Base-by-base conservation (phyloP, 53 echinoderm and acorn worm genomes). In the Mesocentrotus franciscanus region DNA sequence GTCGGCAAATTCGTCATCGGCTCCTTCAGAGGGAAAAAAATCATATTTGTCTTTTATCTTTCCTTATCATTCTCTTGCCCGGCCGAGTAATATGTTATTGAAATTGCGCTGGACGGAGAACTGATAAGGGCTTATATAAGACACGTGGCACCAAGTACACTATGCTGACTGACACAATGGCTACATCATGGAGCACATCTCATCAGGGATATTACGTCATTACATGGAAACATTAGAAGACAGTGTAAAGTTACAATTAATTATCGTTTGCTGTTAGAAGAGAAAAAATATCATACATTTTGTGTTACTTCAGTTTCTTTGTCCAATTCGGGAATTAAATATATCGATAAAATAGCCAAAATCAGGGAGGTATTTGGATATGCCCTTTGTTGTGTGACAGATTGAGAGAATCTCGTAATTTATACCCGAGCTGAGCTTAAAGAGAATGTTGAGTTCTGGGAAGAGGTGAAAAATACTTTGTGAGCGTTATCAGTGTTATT, bases 1-100 rank as follows among this genome's bases (percentile, higher is more conserved):
- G 26, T 58, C 58, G 87, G 58, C 14, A 13, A 87, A 87, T 13
- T 57, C 29, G n/a, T n/a, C 59, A 87, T 56, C n/a, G 59, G 87
- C 87, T 87, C 58, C 59, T 57, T 58, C 87, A 87, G 56, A 58
- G 27, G 58, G 55, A 58, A 58, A 58, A 58, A 57, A 87, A 42
- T 22, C 8, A 87, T 27, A 12, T 27, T 93, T 93, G 94, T 93
- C 94, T 93, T 93, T 93, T 93, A 93, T 93, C 94, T 76, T 93
- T 93, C 94, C 94, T 93, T 93, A 93, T 93, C 94, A 93, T 93
- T 93, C 94, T 93, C 94, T n/a, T 93, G 94, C 94, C 94, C 94
- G 94, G 94, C 94, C 94, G 94, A 93, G 62, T 93, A 61, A 60
- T 60, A 24, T 90, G 27, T 90, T 30, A 71, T 72, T 66, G 58